Evolutionary conservation across 2,113 vertebrate species (phyloP).

Genomic region (Dasypus novemcinctus): DNA sequence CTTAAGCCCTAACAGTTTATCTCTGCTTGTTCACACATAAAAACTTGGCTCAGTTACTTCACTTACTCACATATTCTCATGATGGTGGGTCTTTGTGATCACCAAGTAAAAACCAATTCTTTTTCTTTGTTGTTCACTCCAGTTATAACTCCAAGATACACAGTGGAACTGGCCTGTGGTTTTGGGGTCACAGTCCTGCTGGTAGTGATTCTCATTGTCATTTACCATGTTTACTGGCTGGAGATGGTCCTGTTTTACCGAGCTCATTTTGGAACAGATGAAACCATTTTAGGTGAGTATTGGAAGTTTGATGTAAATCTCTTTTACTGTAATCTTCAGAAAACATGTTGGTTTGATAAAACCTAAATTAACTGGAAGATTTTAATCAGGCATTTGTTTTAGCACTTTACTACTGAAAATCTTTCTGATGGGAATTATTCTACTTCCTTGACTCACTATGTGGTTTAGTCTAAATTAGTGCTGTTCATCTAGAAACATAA

Average conservation of each 20-base stretch:
- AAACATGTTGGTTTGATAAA: neutral
- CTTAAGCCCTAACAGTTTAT: neutral
- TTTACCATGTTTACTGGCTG: slow-evolving; percentile 95
- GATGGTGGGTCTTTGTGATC: neutral
- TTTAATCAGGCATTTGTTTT: neutral
- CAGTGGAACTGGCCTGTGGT: slow-evolving; percentile 91
- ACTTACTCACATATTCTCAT: neutral
- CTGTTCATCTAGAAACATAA: neutral
- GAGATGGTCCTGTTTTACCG: slow-evolving; percentile 96
- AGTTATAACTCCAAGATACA: slow-evolving; percentile 84
- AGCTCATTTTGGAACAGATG: slow-evolving; percentile 94
- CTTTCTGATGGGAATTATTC: neutral
- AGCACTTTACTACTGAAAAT: neutral
- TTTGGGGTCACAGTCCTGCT: slow-evolving; percentile 89
- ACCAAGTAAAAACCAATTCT: neutral
- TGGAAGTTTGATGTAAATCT: neutral
- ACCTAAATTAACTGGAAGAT: neutral
- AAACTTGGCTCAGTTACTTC: neutral
- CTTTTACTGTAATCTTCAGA: neutral
- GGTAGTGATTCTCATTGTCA: slow-evolving; percentile 88
- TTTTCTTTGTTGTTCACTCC: slow-evolving; percentile 24
- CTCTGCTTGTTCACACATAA: neutral
- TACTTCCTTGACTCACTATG: neutral
- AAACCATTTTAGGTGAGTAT: slow-evolving; percentile 91
- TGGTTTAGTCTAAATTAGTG: neutral